A percentile compares a stretch with the other conserved stretches of the same genome.
Conservation (phyloP, 1,140 invertebrate species). For the Leptinotarsa lineolata region DNA sequence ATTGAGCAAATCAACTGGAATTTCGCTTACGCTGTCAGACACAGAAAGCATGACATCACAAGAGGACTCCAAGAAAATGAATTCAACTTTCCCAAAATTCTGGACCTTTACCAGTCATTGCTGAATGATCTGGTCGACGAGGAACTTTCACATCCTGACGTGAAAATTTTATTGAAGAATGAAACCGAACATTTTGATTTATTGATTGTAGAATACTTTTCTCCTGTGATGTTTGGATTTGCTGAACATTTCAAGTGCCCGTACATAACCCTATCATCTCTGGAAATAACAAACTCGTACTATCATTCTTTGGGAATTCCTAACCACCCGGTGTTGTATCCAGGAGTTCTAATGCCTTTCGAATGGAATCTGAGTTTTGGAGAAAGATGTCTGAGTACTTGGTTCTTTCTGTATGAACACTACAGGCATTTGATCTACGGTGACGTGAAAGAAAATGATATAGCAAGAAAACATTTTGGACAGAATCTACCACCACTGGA, state of each 20-base stretch:
- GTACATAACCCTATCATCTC: conserved; percentile 9
- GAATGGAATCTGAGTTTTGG: conserved; percentile 51
- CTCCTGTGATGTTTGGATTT: conserved; percentile 38
- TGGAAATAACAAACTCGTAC: conserved; percentile 12
- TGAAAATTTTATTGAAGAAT: conserved; percentile 47
- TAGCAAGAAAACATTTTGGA: conserved; percentile 56
- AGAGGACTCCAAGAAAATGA: neutral
- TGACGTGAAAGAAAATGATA: conserved; percentile 42
- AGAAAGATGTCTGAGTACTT: conserved; percentile 52
- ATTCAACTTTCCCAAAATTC: neutral
- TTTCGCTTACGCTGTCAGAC: neutral
- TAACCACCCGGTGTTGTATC: conserved; percentile 34
- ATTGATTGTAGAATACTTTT: conserved; percentile 45
- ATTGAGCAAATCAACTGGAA: conserved; percentile 16
- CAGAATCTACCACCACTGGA: conserved; percentile 41
- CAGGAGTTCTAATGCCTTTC: conserved; percentile 39
- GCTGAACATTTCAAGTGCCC: conserved; percentile 38
- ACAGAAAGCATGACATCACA: neutral
- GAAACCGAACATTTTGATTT: conserved; percentile 46
- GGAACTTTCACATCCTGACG: conserved; percentile 41
- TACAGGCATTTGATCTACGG: conserved; percentile 1
- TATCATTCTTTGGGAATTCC: conserved; percentile 32
- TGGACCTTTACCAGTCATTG: conserved; percentile 15
- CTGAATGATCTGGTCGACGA: conserved; percentile 16
- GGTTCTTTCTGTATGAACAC: conserved; percentile 19